phyloP scores from a whole-genome alignment of 2,797 vertebrate species.

The Phrynocephalus guinanensis region DNA sequence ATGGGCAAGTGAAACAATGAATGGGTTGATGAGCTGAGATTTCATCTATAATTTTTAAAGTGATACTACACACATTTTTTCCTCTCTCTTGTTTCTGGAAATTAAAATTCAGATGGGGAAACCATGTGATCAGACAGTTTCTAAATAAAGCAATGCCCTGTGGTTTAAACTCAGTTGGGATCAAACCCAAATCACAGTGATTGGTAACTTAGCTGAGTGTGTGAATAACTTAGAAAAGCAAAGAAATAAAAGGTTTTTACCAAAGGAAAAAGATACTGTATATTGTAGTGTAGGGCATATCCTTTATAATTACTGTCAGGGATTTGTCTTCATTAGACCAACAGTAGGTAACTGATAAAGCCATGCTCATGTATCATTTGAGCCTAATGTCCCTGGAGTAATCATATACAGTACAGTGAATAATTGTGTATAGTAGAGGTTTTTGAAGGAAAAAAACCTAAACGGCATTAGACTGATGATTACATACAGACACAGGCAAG shows the following conservation, averaged over 20 bases:
- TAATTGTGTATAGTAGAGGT: not conserved
- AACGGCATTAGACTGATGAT: not conserved
- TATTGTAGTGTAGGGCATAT: not conserved
- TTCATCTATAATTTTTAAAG: not conserved
- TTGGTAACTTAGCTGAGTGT: not conserved
- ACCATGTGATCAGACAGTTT: not conserved
- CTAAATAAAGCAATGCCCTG: not conserved
- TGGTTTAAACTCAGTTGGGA: not conserved
- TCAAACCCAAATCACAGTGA: not conserved
- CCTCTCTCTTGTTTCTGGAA: not conserved
- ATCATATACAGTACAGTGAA: not conserved
- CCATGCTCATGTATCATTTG: not conserved
- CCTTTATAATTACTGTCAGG: not conserved
- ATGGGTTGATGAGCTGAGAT: not conserved
- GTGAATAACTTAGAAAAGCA: not conserved
- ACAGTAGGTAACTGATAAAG: not conserved
- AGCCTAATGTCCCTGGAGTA: not conserved
- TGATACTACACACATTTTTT: not conserved
- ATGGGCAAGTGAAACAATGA: not conserved
- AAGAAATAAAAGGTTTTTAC: not conserved
- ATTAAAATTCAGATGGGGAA: not conserved
- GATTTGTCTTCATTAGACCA: not conserved
- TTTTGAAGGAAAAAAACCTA: not conserved
- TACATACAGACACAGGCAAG: not conserved
- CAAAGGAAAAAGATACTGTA: not conserved